Base-by-base conservation (phyloP, 1,140 invertebrate genomes). In the Rhagoletis zephyria region DNA sequence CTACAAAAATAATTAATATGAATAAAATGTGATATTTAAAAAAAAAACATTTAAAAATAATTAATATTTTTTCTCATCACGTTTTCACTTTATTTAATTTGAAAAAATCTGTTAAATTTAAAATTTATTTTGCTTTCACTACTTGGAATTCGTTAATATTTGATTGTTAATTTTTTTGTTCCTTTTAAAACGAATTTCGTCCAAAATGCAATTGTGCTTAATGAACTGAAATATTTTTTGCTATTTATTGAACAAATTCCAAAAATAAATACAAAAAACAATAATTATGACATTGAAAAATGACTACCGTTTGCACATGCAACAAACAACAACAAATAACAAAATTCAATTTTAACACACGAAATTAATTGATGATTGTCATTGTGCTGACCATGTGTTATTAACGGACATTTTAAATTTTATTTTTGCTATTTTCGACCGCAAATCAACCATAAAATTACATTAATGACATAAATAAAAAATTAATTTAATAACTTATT, bases 361-460 rank as follows among this genome's bases (percentile, higher is more conserved):
- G 30, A 81, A 19, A 81, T 56, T 81, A 81, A 81, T 81, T 81
- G 74, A 56, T 81, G 74, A 56, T 81, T 81, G 74, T 81, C 74
- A 56, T 56, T 81, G 48, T 19, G 19, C 56, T 81, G 74, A 56
- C 14, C 30, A 30, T 56, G 67, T 48, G 67, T 45, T n/a, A 81
- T 59, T 81, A 81, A 81, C 74, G 51, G 4, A 45, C 67, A 74
- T 74, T 45, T 74, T 74, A 74, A 30, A 16, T 81, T 81, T 81
- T 59, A 81, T 56, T 81, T 6, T 30, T 30, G 30, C 30, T 51
- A 16, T 14, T 10, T 51, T 56, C 42, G 74, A 88, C 90, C 61
- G 90, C 90, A 90, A 91, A 90, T 90, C 67, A 89, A 89, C 90
- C 67, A 63, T 59, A 19, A 74, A 87, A 74, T 63, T 89, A 88